phyloP scores from a whole-genome alignment of 2,113 vertebrate genomes.

The Rallus limicola region DNA sequence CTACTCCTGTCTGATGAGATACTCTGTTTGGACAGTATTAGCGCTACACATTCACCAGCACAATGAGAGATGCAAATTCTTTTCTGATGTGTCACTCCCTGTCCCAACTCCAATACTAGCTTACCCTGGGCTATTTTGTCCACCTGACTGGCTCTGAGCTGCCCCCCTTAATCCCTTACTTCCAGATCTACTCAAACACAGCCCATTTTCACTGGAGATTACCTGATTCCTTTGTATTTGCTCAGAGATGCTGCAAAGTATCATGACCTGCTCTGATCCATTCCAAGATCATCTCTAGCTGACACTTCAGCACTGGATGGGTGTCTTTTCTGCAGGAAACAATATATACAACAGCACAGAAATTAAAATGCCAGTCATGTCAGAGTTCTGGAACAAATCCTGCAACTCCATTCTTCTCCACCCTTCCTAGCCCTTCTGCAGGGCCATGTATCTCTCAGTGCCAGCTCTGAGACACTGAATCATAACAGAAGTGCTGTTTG shows the following conservation, averaged over 20 bases:
- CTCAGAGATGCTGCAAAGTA: neutral
- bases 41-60: neutral
- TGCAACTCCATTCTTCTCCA: neutral
- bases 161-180: neutral
- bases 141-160: neutral
- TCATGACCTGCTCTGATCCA: neutral
- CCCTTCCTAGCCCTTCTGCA: neutral
- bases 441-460: neutral
- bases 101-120: neutral
- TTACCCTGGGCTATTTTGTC: neutral
- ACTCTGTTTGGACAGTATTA: neutral
- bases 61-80: neutral
- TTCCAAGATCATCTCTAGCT: neutral
- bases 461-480: constrained; percentile 26
- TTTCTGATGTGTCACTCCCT: rapidly evolving
- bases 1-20: neutral
- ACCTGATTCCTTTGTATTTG: neutral
- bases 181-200: neutral
- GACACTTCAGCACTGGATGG: neutral
- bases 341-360: neutral
- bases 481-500: neutral
- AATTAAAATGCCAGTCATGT: neutral
- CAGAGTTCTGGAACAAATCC: constrained; percentile 7
- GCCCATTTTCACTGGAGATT: neutral
- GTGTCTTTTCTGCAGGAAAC: neutral